A percentile compares a stretch with the other conserved stretches of the same genome.
These are phyloP conservation scores for Cryptomyrus ogoouensis DNA, from an alignment of 2,113 vertebrate species.

Conservation along the genomic window DNA sequence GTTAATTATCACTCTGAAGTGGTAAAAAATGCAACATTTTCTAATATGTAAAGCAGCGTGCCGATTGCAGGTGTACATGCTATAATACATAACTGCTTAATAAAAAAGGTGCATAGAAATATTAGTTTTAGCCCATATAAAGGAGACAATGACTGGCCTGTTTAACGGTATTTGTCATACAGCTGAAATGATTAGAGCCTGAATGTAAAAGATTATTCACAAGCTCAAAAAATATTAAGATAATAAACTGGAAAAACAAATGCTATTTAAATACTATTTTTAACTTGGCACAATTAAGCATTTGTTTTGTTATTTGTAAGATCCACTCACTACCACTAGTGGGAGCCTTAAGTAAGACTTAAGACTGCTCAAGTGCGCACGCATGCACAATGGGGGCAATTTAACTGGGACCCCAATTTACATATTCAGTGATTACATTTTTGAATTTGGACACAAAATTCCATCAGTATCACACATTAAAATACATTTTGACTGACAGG, in stretches of 20 bases:
- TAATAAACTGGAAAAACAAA: not conserved
- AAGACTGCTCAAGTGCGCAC: constrained; percentile 7
- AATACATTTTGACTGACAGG: not conserved
- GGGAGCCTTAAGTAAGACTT: constrained; percentile 39
- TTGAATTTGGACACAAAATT: not conserved
- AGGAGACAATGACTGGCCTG: not conserved
- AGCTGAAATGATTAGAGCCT: not conserved
- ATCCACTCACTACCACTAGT: constrained; percentile 41
- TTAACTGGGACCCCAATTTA: not conserved
- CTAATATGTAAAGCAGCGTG: not conserved
- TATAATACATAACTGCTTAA: not conserved
- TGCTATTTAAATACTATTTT: not conserved
- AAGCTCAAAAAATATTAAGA: not conserved
- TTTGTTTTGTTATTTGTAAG: not conserved
- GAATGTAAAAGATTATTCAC: not conserved
- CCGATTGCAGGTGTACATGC: not conserved
- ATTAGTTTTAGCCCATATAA: not conserved
- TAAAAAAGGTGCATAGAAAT: not conserved
- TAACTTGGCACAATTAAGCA: not conserved
- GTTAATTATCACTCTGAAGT: not conserved
- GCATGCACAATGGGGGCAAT: not conserved
- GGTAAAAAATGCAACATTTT: not conserved
- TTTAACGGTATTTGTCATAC: not conserved
- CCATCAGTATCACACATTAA: not conserved
- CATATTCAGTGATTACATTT: not conserved